These are phyloP conservation scores for Yponomeuta sedellus DNA, from an alignment of 2,888 invertebrate genomes.

Conservation along the genomic window DNA sequence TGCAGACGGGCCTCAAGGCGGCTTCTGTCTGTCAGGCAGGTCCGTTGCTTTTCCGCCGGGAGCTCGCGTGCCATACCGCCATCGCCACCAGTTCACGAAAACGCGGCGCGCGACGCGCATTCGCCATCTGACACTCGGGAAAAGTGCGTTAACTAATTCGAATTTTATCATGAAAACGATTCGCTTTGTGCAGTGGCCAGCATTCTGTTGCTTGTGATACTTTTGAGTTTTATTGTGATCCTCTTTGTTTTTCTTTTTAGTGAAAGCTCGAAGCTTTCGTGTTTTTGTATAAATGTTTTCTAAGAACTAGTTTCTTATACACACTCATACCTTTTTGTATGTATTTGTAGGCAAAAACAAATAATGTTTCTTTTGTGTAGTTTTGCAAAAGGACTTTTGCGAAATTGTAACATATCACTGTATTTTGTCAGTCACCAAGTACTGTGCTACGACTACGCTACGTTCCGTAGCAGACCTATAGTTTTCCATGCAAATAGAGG, in stretches of 20 bases:
- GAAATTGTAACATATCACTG: too few relatives aligned
- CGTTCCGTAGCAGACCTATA: too few relatives aligned
- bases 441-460: too few relatives aligned
- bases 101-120: slow-evolving; percentile 45
- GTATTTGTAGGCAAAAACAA: too few relatives aligned
- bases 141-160: slow-evolving; percentile 19
- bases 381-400: too few relatives aligned
- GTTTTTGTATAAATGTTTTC: background rate
- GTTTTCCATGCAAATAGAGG: too few relatives aligned
- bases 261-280: background rate
- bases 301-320: too few relatives aligned
- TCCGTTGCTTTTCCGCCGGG: slow-evolving; percentile 52
- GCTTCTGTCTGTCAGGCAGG: background rate
- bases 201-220: slow-evolving; percentile 13
- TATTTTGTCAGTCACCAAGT: too few relatives aligned
- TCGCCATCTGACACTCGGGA: slow-evolving; percentile 20
- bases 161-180: slow-evolving; percentile 6
- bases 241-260: background rate
- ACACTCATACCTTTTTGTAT: too few relatives aligned
- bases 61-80: slow-evolving; percentile 44
- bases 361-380: too few relatives aligned
- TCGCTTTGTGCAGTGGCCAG: slow-evolving; percentile 20
- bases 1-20: background rate
- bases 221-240: background rate
- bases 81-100: slow-evolving; percentile 55